A percentile compares a stretch with the other conserved stretches of the same genome.
Evolutionary conservation across 2,113 vertebrate species (phyloP).

Genomic region (Suncus etruscus): DNA sequence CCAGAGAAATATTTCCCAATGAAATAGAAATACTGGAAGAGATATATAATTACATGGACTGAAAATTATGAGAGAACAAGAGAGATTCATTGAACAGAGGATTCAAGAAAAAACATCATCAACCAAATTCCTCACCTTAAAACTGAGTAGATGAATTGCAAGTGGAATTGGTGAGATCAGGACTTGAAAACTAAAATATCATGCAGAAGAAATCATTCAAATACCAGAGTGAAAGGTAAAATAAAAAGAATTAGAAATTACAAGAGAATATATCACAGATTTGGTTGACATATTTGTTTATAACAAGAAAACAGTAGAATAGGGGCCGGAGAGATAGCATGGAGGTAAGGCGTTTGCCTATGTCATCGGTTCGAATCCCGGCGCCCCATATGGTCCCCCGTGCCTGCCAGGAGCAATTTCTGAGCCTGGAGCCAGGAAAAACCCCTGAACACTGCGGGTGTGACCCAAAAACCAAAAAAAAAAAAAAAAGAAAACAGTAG

Average conservation of each 20-base stretch:
- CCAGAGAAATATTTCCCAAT: not conserved
- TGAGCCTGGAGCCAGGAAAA: too few species aligned
- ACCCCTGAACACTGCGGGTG: too few species aligned
- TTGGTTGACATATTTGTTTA: conserved; percentile 37
- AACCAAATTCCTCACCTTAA: not conserved
- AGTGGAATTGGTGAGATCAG: not conserved
- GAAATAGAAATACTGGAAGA: not conserved
- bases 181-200: conserved; percentile 9
- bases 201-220: not conserved
- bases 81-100: not conserved
- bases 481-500: too few species aligned
- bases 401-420: too few species aligned
- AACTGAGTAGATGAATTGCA: not conserved
- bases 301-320: too few species aligned
- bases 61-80: not conserved
- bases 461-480: too few species aligned
- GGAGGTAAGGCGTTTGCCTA: too few species aligned
- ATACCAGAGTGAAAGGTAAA: not conserved
- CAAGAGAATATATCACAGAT: not conserved
- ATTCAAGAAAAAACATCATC: not conserved
- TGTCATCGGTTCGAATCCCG: too few species aligned
- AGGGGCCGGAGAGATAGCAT: too few species aligned
- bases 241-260: not conserved
- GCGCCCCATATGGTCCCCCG: too few species aligned
- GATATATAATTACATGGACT: not conserved